phyloP scores from a whole-genome alignment of 1,140 invertebrate genomes.

The Bombus confusus region DNA sequence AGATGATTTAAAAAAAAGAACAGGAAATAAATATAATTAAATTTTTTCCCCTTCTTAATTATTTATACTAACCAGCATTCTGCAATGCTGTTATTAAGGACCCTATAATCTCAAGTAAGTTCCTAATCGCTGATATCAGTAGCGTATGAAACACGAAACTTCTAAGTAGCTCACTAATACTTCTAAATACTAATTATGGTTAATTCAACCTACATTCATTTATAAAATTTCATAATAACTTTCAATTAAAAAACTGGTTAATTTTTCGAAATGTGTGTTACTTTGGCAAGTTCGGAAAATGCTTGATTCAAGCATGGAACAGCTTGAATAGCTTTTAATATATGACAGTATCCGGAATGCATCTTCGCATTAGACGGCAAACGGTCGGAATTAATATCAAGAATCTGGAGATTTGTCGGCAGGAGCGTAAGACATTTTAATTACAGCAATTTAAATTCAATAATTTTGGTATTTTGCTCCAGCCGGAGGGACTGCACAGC shows the following conservation, averaged over 20 bases:
- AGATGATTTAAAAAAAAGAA: no score
- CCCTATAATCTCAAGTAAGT: neutral
- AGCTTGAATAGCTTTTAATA: constrained; percentile 6
- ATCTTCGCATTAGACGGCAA: constrained; percentile 4
- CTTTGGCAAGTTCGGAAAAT: neutral
- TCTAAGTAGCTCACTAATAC: neutral
- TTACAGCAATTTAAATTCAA: constrained; percentile 83
- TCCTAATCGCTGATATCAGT: neutral
- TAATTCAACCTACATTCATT: neutral
- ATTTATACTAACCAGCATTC: neutral
- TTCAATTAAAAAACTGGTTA: no score
- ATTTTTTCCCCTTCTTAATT: neutral
- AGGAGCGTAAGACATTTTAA: constrained; percentile 77
- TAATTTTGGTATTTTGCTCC: constrained; percentile 81
- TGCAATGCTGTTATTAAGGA: neutral
- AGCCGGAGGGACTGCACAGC: constrained; percentile 77
- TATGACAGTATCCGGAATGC: constrained; percentile 12
- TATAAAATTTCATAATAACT: neutral
- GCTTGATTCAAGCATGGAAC: neutral
- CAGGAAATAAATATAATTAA: neutral
- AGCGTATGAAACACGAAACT: neutral
- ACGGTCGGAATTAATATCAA: constrained; percentile 54
- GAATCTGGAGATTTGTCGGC: constrained; percentile 59
- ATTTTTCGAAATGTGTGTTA: neutral
- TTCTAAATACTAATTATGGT: neutral